Conservation (phyloP, 2,113 vertebrate genomes). For the Macquaria australasica region DNA sequence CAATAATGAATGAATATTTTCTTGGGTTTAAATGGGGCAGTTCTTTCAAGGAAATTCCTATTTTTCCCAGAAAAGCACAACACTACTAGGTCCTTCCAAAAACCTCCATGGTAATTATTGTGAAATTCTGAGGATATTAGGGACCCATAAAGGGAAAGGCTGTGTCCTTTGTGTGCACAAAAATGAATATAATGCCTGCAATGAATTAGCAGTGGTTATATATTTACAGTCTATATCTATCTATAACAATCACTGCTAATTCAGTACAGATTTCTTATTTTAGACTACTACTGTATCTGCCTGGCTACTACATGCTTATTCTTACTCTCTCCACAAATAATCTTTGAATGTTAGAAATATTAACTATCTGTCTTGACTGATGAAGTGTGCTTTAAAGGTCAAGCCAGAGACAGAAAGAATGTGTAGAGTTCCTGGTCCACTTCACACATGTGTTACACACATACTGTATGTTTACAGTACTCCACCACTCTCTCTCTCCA, state of each 20-base stretch:
- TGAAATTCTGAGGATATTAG: background rate
- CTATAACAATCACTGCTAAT: background rate
- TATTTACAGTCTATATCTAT: background rate
- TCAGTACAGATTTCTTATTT: background rate
- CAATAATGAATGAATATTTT: background rate
- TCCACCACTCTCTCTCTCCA: conserved; percentile 39
- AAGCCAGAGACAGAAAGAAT: conserved; percentile 58
- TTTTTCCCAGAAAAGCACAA: background rate
- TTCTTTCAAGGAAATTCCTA: background rate
- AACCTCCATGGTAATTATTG: background rate
- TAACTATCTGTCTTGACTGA: background rate
- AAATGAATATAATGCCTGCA: background rate
- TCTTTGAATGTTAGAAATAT: background rate
- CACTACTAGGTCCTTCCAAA: background rate
- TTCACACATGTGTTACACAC: conserved; percentile 66
- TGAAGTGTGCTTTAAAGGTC: conserved; percentile 13
- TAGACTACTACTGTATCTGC: background rate
- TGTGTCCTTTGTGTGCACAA: background rate
- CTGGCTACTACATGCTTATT: background rate
- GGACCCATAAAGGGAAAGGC: background rate
- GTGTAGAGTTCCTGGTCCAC: conserved; percentile 41
- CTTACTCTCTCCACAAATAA: background rate
- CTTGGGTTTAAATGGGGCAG: background rate
- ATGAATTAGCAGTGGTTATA: conserved; percentile 16
- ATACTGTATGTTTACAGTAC: conserved; percentile 59